phyloP scores from a whole-genome alignment of 2,113 vertebrate genomes.

The Daboia siamensis region DNA sequence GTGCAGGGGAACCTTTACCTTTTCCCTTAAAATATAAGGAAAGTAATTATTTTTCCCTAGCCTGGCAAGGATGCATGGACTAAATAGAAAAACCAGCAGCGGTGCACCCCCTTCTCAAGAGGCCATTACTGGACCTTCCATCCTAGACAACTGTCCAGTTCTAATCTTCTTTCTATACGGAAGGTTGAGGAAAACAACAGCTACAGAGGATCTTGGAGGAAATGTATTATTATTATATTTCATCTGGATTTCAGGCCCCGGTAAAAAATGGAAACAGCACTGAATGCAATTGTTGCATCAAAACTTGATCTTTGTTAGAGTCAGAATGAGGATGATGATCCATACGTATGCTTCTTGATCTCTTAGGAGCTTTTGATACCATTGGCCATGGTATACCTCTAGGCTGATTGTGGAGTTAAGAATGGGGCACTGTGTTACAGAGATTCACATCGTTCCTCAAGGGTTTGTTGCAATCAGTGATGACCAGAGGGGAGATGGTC shows the following conservation, averaged over 20 bases:
- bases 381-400: not conserved
- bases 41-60: not conserved
- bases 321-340: not conserved
- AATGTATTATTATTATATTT: not conserved
- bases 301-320: not conserved
- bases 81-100: not conserved
- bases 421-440: not conserved
- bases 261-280: not conserved
- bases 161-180: not conserved
- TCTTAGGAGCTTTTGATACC: not conserved
- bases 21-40: not conserved
- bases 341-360: not conserved
- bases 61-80: not conserved
- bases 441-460: not conserved
- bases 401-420: not conserved
- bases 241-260: not conserved
- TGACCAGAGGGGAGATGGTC: not conserved
- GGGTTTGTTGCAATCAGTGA: not conserved
- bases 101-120: not conserved
- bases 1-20: too few relatives aligned
- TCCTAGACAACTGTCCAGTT: not conserved
- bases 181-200: not conserved
- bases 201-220: not conserved
- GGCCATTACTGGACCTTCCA: not conserved
- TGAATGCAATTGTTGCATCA: not conserved